These are phyloP conservation scores for Ctenopoma kingsleyae DNA, from an alignment of 2,797 vertebrate species.

Conservation along the genomic window DNA sequence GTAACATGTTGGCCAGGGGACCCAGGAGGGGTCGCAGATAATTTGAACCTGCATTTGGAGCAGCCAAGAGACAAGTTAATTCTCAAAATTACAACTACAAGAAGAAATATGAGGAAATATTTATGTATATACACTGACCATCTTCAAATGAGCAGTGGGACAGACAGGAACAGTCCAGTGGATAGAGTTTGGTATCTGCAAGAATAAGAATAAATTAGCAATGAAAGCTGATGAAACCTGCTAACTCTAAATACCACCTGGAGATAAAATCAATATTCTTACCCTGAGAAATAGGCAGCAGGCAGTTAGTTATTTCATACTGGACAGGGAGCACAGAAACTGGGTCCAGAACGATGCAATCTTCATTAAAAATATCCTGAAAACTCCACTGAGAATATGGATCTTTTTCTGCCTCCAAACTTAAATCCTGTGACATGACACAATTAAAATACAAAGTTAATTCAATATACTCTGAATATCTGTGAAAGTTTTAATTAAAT, in stretches of 20 bases:
- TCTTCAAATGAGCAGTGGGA: conserved; percentile 86
- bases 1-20: conserved; percentile 86
- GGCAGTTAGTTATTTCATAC: conserved; percentile 90
- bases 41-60: conserved; percentile 71
- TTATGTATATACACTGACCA: conserved; percentile 77
- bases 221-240: background rate
- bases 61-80: background rate
- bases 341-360: conserved; percentile 93
- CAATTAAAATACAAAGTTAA: conserved; percentile 9
- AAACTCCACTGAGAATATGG: conserved; percentile 89
- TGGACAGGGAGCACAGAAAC: conserved; percentile 89
- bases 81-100: conserved; percentile 11
- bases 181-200: conserved; percentile 86
- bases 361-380: conserved; percentile 92
- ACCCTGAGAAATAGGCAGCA: conserved; percentile 89
- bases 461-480: background rate
- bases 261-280: conserved; percentile 32
- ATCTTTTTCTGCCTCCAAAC: conserved; percentile 87
- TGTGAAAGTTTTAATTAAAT: background rate
- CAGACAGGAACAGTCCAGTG: conserved; percentile 91
- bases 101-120: background rate
- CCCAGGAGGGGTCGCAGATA: conserved; percentile 80
- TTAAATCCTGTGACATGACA: conserved; percentile 77
- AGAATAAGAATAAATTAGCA: conserved; percentile 34
- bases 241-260: background rate